These are phyloP conservation scores for Raillietiella orientalis DNA, from an alignment of 2,888 invertebrate genomes.

Conservation along the genomic window DNA sequence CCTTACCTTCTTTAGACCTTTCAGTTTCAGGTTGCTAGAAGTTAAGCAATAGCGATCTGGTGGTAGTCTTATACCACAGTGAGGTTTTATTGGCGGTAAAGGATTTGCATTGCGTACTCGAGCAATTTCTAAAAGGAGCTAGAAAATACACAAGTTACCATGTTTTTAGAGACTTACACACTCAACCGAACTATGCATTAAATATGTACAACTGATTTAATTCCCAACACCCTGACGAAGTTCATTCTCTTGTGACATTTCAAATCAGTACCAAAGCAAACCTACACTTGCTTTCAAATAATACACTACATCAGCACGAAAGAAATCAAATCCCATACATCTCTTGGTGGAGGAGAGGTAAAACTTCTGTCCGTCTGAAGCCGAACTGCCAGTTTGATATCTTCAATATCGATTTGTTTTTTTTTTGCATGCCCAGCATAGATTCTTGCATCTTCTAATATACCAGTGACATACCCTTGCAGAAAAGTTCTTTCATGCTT, in stretches of 20 bases:
- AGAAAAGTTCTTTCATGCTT: slow-evolving; percentile 5
- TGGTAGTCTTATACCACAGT: slow-evolving; percentile 64
- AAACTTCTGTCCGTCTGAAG: slow-evolving; percentile 61
- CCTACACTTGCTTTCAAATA: too few species aligned
- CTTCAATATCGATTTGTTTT: slow-evolving; percentile 64
- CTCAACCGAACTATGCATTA: too few species aligned
- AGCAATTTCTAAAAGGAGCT: slow-evolving; percentile 47
- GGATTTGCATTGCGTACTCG: slow-evolving; percentile 57
- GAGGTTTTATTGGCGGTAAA: slow-evolving; percentile 68
- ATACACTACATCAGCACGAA: neutral
- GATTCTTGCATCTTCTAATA: slow-evolving; percentile 62
- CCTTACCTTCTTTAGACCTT: slow-evolving; percentile 10
- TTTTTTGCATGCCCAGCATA: slow-evolving; percentile 77
- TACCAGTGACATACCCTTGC: slow-evolving; percentile 49
- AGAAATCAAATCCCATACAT: slow-evolving; percentile 18
- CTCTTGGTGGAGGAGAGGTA: slow-evolving; percentile 64
- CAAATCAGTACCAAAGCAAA: neutral
- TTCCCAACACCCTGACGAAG: too few species aligned
- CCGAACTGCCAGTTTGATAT: slow-evolving; percentile 63
- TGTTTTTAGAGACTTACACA: too few species aligned
- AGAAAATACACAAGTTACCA: slow-evolving; percentile 7
- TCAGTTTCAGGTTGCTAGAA: slow-evolving; percentile 40
- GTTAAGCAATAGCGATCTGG: slow-evolving; percentile 81
- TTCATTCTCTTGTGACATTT: neutral
- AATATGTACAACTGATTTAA: too few species aligned